phyloP scores from a whole-genome alignment of 2,888 invertebrate species.

The Rugalucina vietnamica region DNA sequence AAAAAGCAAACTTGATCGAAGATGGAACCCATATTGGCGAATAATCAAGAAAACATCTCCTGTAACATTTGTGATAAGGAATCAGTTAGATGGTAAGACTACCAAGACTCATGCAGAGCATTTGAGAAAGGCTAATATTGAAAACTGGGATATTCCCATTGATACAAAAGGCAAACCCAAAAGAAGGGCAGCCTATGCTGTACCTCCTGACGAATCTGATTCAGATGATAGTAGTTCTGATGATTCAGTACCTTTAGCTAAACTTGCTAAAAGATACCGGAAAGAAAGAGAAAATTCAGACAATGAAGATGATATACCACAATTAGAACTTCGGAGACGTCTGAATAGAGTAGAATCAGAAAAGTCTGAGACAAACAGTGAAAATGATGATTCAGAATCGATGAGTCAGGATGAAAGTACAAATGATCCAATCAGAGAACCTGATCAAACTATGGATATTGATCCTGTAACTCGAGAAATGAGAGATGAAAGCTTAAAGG shows the following conservation, averaged over 20 bases:
- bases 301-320: neutral
- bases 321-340: neutral
- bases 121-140: neutral
- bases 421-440: no score
- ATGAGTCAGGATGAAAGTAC: no score
- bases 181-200: neutral
- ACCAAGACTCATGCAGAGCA: neutral
- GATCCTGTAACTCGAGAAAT: no score
- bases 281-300: neutral
- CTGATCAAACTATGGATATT: no score
- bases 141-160: neutral
- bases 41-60: neutral
- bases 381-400: no score
- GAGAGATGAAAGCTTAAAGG: no score
- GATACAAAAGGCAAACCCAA: neutral
- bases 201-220: conserved; percentile 3
- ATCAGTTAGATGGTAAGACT: neutral
- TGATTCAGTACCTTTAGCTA: neutral
- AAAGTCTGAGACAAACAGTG: no score
- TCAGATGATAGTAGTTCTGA: neutral
- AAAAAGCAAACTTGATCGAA: neutral
- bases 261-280: neutral
- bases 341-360: no score
- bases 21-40: neutral
- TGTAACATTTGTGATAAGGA: neutral